Evolutionary conservation across 2,888 invertebrate genomes (phyloP).

Genomic region (Liopterus haemorrhoidalis): DNA sequence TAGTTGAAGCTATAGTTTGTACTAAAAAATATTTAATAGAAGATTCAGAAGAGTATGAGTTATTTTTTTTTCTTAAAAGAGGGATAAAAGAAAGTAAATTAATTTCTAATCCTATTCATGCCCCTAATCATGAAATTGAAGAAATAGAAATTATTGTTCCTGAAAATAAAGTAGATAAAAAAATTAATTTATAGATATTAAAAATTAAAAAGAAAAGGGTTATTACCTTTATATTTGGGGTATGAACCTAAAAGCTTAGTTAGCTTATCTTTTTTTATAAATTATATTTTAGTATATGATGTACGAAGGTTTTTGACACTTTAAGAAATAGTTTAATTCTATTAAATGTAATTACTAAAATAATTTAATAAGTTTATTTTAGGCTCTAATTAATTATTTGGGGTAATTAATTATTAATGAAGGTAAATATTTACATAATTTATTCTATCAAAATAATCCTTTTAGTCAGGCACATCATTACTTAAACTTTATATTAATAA

Average conservation of each 20-base stretch:
- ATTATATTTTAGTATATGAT: constrained; percentile 56
- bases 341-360: constrained; percentile 56
- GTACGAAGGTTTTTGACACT: constrained; percentile 59
- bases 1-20: constrained; percentile 54
- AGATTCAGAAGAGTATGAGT: constrained; percentile 50
- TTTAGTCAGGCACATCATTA: constrained; percentile 50
- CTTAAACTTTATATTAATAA: constrained; percentile 14
- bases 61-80: constrained; percentile 49
- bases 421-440: constrained; percentile 45
- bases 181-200: constrained; percentile 49
- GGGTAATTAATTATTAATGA: too few species aligned
- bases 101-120: constrained; percentile 60
- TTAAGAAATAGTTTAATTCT: constrained; percentile 57
- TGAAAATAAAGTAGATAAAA: constrained; percentile 48
- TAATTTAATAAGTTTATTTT: too few species aligned
- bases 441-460: constrained; percentile 61
- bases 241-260: constrained; percentile 49
- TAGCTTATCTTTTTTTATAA: constrained; percentile 55
- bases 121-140: constrained; percentile 45
- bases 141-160: constrained; percentile 50
- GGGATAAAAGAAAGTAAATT: constrained; percentile 58
- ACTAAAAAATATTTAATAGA: constrained; percentile 56
- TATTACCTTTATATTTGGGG: constrained; percentile 46
- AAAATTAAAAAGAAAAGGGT: constrained; percentile 52
- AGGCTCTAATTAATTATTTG: too few species aligned